Evolutionary conservation across 92 coral and sea anemone genomes (phyloP).

Genomic region (Zoanthus sociatus): DNA sequence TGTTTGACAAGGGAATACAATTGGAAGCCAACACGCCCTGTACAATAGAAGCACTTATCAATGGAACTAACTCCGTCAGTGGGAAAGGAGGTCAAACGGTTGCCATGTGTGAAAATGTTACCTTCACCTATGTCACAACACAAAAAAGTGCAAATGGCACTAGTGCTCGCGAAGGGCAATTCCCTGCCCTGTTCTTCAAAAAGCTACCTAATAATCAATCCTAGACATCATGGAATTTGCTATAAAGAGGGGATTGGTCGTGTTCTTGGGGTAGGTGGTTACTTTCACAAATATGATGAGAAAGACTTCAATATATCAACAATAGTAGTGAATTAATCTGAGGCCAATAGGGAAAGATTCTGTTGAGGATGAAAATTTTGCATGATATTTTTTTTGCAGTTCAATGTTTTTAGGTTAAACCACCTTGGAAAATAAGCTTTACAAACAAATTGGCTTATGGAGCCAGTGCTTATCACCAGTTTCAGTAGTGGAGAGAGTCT

Average conservation of each 20-base stretch:
- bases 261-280: no score
- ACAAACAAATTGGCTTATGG: no score
- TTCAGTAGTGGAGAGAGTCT: no score
- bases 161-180: constrained; percentile 44
- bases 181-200: constrained; percentile 28
- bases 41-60: constrained; percentile 37
- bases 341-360: no score
- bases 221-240: not conserved
- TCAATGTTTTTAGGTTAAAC: no score
- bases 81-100: constrained; percentile 38
- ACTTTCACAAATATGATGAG: no score
- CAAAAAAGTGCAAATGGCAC: constrained; percentile 49
- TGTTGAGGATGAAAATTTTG: no score
- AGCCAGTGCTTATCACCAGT: no score
- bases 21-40: constrained; percentile 43
- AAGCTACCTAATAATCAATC: constrained; percentile 24
- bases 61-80: constrained; percentile 39
- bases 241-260: not conserved
- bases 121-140: constrained; percentile 43
- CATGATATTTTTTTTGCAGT: no score
- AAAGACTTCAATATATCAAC: no score
- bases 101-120: constrained; percentile 41
- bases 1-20: constrained; percentile 44
- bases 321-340: no score
- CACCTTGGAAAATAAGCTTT: no score